These are phyloP conservation scores for Psittacula cyanocephala DNA, from an alignment of 2,113 vertebrate species.

Conservation along the genomic window DNA sequence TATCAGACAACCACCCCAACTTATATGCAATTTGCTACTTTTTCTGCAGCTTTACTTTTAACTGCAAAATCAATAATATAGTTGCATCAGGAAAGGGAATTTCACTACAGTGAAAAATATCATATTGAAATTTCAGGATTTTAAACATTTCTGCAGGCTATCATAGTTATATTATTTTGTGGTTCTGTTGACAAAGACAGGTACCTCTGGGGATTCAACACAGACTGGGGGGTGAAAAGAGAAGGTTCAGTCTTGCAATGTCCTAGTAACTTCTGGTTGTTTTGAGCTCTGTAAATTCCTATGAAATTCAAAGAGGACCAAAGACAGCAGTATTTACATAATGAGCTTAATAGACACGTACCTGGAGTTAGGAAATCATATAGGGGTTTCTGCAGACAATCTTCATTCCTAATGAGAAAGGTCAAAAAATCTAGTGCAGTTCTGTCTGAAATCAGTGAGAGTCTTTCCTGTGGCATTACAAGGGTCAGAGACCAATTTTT, in stretches of 20 bases:
- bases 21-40: neutral
- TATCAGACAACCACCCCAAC: neutral
- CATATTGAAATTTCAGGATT: neutral
- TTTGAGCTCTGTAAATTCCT: neutral
- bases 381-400: neutral
- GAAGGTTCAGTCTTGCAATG: neutral
- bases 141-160: neutral
- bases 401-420: constrained; percentile 8
- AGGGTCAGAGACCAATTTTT: constrained; percentile 16
- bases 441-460: constrained; percentile 7
- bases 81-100: neutral
- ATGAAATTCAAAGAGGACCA: neutral
- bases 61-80: neutral
- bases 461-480: constrained; percentile 14
- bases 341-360: neutral
- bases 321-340: neutral
- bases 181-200: neutral
- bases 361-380: neutral
- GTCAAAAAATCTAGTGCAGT: neutral
- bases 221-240: neutral
- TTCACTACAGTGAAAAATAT: neutral
- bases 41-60: neutral
- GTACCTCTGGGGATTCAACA: neutral
- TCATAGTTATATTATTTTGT: neutral
- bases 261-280: neutral